phyloP scores from a whole-genome alignment of 2,797 vertebrate genomes.

The Trematocara caparti region DNA sequence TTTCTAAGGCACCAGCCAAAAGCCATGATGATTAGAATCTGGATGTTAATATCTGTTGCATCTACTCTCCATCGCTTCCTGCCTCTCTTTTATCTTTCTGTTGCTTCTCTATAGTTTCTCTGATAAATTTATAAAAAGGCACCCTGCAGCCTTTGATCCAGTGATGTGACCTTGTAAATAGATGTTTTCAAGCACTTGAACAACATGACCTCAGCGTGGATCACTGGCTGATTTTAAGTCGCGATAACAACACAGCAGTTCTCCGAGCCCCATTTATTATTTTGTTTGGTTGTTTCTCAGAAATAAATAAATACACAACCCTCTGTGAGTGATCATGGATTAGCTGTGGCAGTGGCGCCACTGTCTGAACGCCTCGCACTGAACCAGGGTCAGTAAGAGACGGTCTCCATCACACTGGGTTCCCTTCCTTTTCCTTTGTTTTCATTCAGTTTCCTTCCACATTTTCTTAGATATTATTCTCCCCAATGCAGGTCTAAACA shows the following conservation, averaged over 20 bases:
- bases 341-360: conserved; percentile 61
- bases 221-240: not conserved
- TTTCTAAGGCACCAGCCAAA: not conserved
- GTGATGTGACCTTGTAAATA: not conserved
- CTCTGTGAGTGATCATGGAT: conserved; percentile 43
- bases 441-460: conserved; percentile 80
- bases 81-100: not conserved
- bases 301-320: conserved; percentile 24
- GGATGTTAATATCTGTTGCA: not conserved
- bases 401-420: conserved; percentile 69
- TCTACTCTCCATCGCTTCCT: not conserved
- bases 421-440: conserved; percentile 82
- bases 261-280: conserved; percentile 4
- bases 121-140: not conserved
- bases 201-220: not conserved
- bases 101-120: not conserved
- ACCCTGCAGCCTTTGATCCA: not conserved
- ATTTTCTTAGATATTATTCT: conserved; percentile 74
- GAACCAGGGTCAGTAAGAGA: conserved; percentile 63
- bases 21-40: not conserved
- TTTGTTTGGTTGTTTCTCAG: conserved; percentile 32
- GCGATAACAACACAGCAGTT: not conserved
- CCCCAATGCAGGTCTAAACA: conserved; percentile 74
- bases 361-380: conserved; percentile 42
- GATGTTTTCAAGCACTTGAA: not conserved